phyloP scores from a whole-genome alignment of 2,888 invertebrate genomes.

The Esperia sulphurella region DNA sequence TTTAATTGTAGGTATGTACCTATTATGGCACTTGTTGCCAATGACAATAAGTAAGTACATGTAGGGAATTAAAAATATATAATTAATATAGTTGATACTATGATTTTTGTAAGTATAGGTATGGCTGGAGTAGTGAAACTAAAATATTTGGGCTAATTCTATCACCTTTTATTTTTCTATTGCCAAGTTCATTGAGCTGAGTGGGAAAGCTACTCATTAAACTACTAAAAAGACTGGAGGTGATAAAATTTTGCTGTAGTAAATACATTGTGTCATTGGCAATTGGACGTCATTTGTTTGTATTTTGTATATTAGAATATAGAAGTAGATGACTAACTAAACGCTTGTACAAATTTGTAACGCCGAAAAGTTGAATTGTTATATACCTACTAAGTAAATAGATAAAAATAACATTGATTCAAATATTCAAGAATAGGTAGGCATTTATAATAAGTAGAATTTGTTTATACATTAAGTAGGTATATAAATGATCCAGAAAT shows the following conservation, averaged over 20 bases:
- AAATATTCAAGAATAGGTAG: constrained; percentile 21
- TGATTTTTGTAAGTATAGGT: constrained; percentile 8
- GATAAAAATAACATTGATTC: constrained; percentile 9
- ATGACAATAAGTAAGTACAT: constrained; percentile 49
- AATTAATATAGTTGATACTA: constrained; percentile 15
- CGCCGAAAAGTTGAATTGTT: constrained; percentile 42
- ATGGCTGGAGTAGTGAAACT: not conserved
- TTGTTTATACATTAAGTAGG: constrained; percentile 36
- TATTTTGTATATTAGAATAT: constrained; percentile 9
- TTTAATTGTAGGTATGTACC: not conserved
- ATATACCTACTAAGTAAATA: constrained; percentile 18
- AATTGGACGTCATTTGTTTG: constrained; percentile 35
- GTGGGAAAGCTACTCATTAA: not conserved
- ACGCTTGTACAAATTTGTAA: constrained; percentile 19
- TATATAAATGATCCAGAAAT: not conserved
- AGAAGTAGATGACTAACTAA: constrained; percentile 5
- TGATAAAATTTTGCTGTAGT: not conserved
- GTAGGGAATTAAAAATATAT: constrained; percentile 10
- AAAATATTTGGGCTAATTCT: not conserved
- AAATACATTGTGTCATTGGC: constrained; percentile 45
- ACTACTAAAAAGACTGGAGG: not conserved
- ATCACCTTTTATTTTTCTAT: not conserved
- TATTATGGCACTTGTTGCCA: constrained; percentile 46
- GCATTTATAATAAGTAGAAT: constrained; percentile 23
- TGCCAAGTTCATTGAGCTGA: not conserved